phyloP scores from a whole-genome alignment of 2,797 vertebrate genomes.

The Propithecus perrieri region DNA sequence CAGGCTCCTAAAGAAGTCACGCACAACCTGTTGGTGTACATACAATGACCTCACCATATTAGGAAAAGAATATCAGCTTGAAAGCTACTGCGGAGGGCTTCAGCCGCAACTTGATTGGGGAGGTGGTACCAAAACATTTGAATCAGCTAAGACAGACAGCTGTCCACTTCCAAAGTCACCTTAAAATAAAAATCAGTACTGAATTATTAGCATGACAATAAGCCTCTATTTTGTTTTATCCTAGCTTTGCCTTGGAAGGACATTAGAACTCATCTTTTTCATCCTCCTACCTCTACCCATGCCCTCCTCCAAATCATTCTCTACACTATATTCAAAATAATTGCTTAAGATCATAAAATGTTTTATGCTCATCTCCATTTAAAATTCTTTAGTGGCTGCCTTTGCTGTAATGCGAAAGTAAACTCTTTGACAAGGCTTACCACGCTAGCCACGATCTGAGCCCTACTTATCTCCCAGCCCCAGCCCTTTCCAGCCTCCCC shows the following conservation, averaged over 20 bases:
- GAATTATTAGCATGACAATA: neutral
- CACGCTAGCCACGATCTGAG: neutral
- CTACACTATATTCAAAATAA: neutral
- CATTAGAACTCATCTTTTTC: neutral
- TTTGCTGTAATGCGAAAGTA: neutral
- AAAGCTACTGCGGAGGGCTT: neutral
- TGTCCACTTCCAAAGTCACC: neutral
- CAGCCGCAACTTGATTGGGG: neutral
- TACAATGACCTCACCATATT: neutral
- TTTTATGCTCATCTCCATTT: neutral
- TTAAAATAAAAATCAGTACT: constrained; percentile 18
- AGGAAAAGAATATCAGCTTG: neutral
- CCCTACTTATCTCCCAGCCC: neutral
- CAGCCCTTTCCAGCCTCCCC: neutral
- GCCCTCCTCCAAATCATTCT: neutral
- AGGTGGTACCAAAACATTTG: neutral
- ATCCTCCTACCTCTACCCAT: neutral
- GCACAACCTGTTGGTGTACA: neutral
- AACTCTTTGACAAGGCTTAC: neutral
- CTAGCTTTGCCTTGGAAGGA: neutral
- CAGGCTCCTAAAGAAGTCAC: neutral
- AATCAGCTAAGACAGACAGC: neutral
- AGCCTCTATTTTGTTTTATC: neutral
- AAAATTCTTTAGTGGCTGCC: neutral
- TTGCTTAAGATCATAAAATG: neutral